These are phyloP conservation scores for Sarcophaga carnaria DNA, from an alignment of 2,888 invertebrate species.

Conservation along the genomic window DNA sequence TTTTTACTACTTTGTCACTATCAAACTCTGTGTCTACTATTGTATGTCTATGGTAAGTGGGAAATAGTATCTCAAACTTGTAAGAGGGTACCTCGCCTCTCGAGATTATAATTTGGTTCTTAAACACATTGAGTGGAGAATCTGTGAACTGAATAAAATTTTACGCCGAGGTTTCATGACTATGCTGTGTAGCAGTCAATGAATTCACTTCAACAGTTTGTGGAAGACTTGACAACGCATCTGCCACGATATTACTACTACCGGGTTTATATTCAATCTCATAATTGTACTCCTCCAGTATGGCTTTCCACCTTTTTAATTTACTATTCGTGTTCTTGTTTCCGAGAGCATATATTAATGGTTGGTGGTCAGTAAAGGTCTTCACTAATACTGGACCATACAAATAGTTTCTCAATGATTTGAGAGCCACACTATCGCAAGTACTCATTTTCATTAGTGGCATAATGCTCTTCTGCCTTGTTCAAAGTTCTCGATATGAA, in stretches of 20 bases:
- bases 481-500: too few relatives aligned
- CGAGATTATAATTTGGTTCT: conserved; percentile 17
- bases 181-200: background rate
- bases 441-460: background rate
- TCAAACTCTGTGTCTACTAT: conserved; percentile 8
- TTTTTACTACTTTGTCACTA: conserved; percentile 3
- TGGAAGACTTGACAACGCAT: conserved; percentile 30
- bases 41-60: conserved; percentile 16
- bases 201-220: background rate
- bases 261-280: background rate
- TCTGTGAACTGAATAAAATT: too few relatives aligned
- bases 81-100: background rate
- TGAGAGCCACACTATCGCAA: conserved; percentile 47
- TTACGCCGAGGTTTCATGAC: background rate
- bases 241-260: conserved; percentile 36
- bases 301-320: conserved; percentile 43
- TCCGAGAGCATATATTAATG: conserved; percentile 46
- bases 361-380: conserved; percentile 53
- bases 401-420: conserved; percentile 10
- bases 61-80: conserved; percentile 23
- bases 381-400: conserved; percentile 40
- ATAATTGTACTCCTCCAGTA: background rate
- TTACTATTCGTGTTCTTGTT: conserved; percentile 54
- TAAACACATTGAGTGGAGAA: conserved; percentile 25
- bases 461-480: conserved; percentile 6